Conservation (phyloP, 2,113 vertebrate species). For the Anas platyrhynchos region DNA sequence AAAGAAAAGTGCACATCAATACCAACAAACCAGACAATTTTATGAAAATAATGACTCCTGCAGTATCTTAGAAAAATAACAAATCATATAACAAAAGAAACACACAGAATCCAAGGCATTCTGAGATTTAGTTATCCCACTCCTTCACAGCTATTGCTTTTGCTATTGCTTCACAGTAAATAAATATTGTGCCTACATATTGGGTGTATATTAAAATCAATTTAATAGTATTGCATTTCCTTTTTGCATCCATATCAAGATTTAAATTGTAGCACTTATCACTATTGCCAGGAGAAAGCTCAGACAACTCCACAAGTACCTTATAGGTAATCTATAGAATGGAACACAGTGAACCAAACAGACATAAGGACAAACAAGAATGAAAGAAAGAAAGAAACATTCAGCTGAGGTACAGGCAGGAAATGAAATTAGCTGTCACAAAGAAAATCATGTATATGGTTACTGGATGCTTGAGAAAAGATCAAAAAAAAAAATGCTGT, state of each 20-base stretch:
- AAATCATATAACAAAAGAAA: not conserved
- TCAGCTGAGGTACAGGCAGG: not conserved
- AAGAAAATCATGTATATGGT: not conserved
- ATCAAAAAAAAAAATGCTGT: not conserved
- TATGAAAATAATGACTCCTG: not conserved
- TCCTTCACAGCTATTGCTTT: not conserved
- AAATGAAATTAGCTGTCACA: not conserved
- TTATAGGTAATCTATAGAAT: not conserved
- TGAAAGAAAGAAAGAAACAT: not conserved
- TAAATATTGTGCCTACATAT: not conserved
- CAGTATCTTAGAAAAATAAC: not conserved
- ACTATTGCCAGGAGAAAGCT: not conserved
- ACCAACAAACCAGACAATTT: not conserved
- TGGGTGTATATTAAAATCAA: not conserved
- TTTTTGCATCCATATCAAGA: not conserved
- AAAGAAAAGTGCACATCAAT: not conserved
- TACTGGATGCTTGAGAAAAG: not conserved
- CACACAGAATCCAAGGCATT: not conserved
- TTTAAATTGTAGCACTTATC: not conserved
- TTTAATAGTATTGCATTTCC: not conserved
- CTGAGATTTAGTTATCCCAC: not conserved
- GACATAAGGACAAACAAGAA: not conserved
- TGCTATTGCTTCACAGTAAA: not conserved
- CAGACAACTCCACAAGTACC: not conserved
- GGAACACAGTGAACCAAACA: not conserved